Conservation (phyloP, 2,113 vertebrate species). For the Todiramphus chloris region DNA sequence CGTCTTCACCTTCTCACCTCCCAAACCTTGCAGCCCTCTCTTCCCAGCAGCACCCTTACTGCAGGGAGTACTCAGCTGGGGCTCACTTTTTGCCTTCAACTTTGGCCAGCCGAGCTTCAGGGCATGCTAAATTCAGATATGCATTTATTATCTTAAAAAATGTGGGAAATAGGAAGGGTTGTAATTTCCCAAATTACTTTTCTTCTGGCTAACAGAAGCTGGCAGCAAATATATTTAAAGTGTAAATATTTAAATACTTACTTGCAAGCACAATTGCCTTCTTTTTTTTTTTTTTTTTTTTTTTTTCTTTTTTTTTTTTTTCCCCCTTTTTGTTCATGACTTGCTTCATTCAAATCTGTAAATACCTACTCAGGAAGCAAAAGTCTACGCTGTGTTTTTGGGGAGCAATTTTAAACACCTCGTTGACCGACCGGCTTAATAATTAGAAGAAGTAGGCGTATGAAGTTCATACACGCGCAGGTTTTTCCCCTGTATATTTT, state of each 20-base stretch:
- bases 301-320: neutral
- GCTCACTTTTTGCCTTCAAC: neutral
- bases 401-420: neutral
- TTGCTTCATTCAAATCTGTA: constrained; percentile 19
- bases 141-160: constrained; percentile 34
- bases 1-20: neutral
- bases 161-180: constrained; percentile 21
- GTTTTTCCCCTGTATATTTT: neutral
- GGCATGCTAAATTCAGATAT: constrained; percentile 48
- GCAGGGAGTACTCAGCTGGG: neutral
- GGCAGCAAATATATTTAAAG: constrained; percentile 69
- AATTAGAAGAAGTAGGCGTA: neutral
- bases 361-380: neutral
- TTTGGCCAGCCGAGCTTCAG: neutral
- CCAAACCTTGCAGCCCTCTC: neutral
- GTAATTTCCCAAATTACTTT: constrained; percentile 56
- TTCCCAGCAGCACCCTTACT: neutral
- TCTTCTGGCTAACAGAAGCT: constrained; percentile 61
- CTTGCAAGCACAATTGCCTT: constrained; percentile 38
- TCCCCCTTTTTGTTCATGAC: neutral
- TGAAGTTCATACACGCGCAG: rapidly evolving
- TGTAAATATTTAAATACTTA: constrained; percentile 66
- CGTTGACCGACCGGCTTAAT: rapidly evolving
- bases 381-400: neutral
- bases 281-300: neutral